A percentile compares a stretch with the other conserved stretches of the same genome.
Conservation (phyloP, 2,797 vertebrate species). For the Graptemys geographica region DNA sequence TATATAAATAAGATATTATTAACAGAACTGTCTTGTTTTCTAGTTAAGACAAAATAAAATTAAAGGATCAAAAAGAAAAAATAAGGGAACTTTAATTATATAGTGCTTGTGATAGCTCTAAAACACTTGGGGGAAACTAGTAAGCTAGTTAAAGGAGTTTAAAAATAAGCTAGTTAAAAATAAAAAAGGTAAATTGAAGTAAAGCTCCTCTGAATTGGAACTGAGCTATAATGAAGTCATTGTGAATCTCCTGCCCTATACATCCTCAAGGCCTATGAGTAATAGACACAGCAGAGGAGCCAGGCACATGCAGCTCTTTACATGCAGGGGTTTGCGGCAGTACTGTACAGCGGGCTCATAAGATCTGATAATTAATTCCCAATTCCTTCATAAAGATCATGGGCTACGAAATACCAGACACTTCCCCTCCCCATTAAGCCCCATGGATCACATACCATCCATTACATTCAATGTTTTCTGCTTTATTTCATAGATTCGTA, state of each 20-base stretch:
- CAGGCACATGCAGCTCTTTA: background rate
- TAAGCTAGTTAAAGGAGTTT: background rate
- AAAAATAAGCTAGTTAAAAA: background rate
- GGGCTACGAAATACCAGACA: background rate
- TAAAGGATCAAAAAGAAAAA: background rate
- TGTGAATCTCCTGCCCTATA: background rate
- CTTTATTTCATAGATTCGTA: background rate
- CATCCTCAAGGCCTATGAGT: background rate
- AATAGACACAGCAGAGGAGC: background rate
- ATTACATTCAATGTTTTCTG: background rate
- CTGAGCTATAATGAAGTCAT: background rate
- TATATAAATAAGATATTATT: background rate
- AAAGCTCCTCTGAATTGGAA: background rate
- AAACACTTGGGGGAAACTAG: background rate
- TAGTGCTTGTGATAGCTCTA: background rate
- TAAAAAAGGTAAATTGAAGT: background rate
- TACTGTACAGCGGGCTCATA: background rate
- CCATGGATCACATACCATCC: background rate
- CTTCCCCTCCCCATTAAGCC: background rate
- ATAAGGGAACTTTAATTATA: background rate
- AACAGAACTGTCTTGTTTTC: background rate
- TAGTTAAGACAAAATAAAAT: background rate
- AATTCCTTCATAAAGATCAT: background rate
- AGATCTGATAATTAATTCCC: background rate
- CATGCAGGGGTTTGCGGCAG: background rate